These are phyloP conservation scores for Antennarius striatus DNA, from an alignment of 2,113 vertebrate genomes.

Conservation along the genomic window DNA sequence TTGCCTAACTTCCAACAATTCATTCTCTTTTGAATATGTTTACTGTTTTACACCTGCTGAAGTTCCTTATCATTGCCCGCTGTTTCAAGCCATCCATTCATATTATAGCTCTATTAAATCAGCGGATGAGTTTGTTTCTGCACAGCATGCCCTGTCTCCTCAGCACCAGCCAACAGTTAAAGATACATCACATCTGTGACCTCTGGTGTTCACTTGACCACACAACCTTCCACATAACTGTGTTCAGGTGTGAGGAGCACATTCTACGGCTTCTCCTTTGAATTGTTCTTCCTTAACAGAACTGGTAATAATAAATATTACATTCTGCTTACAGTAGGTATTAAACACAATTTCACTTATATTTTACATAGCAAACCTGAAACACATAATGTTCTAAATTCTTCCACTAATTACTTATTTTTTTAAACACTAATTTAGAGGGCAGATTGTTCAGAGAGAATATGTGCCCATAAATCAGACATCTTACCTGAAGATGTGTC, in stretches of 20 bases:
- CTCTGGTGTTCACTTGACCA: slow-evolving; percentile 2
- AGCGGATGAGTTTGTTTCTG: slow-evolving; percentile 47
- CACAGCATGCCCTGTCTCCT: slow-evolving; percentile 46
- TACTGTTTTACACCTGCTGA: slow-evolving; percentile 11
- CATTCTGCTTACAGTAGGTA: slow-evolving; percentile 30
- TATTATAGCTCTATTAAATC: slow-evolving; percentile 54
- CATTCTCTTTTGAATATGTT: background rate
- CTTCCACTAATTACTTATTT: too few species aligned
- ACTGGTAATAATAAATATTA: slow-evolving; percentile 27
- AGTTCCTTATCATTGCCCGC: slow-evolving; percentile 7
- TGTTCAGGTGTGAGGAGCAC: background rate
- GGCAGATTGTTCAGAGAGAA: too few species aligned
- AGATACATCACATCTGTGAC: slow-evolving; percentile 21
- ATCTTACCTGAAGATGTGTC: too few species aligned
- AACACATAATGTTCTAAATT: too few species aligned
- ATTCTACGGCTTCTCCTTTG: background rate
- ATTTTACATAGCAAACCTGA: too few species aligned
- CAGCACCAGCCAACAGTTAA: slow-evolving; percentile 12
- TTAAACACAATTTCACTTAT: background rate
- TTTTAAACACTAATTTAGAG: too few species aligned
- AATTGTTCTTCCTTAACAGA: slow-evolving; percentile 13
- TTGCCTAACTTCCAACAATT: background rate
- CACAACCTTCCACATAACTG: slow-evolving; percentile 3
- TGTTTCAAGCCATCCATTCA: slow-evolving; percentile 33
- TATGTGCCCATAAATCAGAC: too few species aligned